Evolutionary conservation across 2,113 vertebrate genomes (phyloP), one percentile per base, ranked within the genome.

Genomic region (Mesoclemmys tuberculata): DNA sequence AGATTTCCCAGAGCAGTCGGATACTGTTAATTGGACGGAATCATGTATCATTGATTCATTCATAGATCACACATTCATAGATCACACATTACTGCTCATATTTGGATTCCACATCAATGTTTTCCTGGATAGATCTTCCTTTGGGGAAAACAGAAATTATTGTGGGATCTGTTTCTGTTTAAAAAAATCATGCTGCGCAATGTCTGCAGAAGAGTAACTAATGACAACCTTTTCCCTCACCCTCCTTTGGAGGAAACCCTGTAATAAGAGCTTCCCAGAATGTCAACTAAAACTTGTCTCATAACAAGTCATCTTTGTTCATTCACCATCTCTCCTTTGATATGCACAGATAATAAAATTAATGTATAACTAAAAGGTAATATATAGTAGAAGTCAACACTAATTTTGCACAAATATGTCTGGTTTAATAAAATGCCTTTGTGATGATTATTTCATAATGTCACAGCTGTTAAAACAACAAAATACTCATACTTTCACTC

Each of bases 361-460:
- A 79, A 92, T 55, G 88, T 95, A 97, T 98, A 96, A 90, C 94
- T 97, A 96, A 97, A 93, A 96, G 89, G 71, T 97, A 97, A 96
- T 82, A 93, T 90, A 94, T 82, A 96, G 87, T n/a, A 97, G 93
- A 97, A 97, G 85, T 82, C 94, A 98, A 82, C 83, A 96, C 93
- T 94, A 97, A 97, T 95, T 98, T 95, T 93, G 85, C 97, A 95
- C 96, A 97, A 97, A 98, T 97, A 96, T 96, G 94, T 77, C 81
- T 85, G 95, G 87, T 94, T 74, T 95, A 95, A 88, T 90, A 96
- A 94, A 96, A 90, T 84, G 92, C 61, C 89, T 96, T 88, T 94
- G 90, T 84, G 93, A 96, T 83, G 84, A 89, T 86, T 93, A 95
- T 96, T 95, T 91, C 29, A 11, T 77, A 93, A 96, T 92, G 93